phyloP scores from a whole-genome alignment of 1,140 invertebrate genomes.

The Drosophila truncata region DNA sequence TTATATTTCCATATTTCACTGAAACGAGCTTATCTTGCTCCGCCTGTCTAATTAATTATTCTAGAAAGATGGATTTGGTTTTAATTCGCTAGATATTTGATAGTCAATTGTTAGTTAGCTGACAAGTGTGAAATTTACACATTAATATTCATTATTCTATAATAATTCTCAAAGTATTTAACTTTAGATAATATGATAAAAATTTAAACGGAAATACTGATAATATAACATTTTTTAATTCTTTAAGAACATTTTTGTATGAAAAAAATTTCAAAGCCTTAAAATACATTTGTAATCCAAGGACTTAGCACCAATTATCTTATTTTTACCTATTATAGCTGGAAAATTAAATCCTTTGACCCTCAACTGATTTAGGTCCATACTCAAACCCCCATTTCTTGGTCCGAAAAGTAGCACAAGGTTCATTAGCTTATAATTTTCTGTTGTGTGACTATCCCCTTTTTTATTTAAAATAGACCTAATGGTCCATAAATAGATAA shows the following conservation, averaged over 20 bases:
- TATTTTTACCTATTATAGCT: too few species aligned
- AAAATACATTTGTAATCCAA: not conserved
- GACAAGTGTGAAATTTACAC: slow-evolving; percentile 18
- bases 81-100: slow-evolving; percentile 13
- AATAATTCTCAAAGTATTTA: not conserved
- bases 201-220: not conserved
- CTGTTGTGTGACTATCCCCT: slow-evolving; percentile 9
- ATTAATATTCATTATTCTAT: not conserved
- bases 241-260: not conserved
- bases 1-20: slow-evolving; percentile 17
- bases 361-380: not conserved
- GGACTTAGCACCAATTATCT: not conserved
- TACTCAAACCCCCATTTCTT: not conserved
- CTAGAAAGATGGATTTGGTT: slow-evolving; percentile 9
- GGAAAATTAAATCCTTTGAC: not conserved
- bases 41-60: slow-evolving; percentile 19
- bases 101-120: not conserved
- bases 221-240: not conserved
- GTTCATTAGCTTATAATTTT: slow-evolving; percentile 9
- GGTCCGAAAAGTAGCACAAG: slow-evolving; percentile 26
- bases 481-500: slow-evolving; percentile 42
- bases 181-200: not conserved
- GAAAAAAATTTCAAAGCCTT: not conserved
- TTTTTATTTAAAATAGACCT: slow-evolving; percentile 5
- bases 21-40: slow-evolving; percentile 18